Conservation (phyloP, 2,888 invertebrate genomes). For the Eupithecia dodoneata region DNA sequence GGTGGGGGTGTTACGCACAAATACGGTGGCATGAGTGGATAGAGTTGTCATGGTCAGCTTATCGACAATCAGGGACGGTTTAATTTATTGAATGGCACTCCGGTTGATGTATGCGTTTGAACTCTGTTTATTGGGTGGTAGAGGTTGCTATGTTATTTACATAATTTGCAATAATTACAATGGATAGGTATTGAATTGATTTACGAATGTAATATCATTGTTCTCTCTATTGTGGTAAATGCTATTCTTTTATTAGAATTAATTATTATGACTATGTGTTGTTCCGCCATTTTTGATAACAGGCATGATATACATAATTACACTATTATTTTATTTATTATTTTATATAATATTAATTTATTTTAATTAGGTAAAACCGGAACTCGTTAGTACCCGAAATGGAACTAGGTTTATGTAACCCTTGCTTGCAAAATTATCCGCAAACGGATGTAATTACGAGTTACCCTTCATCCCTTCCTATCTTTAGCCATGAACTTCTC, state of each 20-base stretch:
- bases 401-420: background rate
- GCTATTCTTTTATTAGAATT: background rate
- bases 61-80: slow-evolving; percentile 58
- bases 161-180: background rate
- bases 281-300: background rate
- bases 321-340: no score
- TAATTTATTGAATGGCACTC: slow-evolving; percentile 29
- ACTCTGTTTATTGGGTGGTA: slow-evolving; percentile 30
- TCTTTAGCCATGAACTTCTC: slow-evolving; percentile 22
- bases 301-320: background rate
- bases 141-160: slow-evolving; percentile 1
- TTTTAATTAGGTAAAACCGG: slow-evolving; percentile 1
- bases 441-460: slow-evolving; percentile 7
- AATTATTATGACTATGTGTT: background rate
- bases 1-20: slow-evolving; percentile 76
- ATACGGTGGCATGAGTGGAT: slow-evolving; percentile 63
- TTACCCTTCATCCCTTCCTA: slow-evolving; percentile 12
- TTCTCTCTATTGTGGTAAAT: background rate
- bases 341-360: no score
- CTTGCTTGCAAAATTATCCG: background rate
- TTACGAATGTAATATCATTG: background rate
- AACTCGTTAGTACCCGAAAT: background rate
- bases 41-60: slow-evolving; percentile 74
- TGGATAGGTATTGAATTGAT: background rate
- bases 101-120: slow-evolving; percentile 21